phyloP scores from a whole-genome alignment of 64 coral and sea anemone species.

The Anthopleura sola region DNA sequence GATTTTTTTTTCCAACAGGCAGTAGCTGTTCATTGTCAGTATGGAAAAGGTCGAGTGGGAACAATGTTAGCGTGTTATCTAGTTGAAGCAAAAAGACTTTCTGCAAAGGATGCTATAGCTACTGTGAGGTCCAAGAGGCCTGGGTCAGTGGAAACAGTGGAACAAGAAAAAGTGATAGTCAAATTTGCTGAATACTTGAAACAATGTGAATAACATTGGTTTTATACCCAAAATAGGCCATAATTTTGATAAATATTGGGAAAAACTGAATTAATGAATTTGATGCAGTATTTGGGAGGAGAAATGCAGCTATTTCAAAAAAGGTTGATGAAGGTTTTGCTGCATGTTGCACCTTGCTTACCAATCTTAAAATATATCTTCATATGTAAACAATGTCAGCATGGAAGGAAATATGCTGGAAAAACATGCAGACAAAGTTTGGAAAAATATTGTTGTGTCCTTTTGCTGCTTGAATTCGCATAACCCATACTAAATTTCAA shows the following conservation, averaged over 20 bases:
- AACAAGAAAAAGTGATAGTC: slow-evolving; percentile 61
- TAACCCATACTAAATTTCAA: too few species aligned
- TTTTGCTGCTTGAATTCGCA: too few species aligned
- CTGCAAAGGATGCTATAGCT: slow-evolving; percentile 32
- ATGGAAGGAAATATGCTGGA: too few species aligned
- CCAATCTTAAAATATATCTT: too few species aligned
- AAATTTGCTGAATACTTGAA: slow-evolving; percentile 17
- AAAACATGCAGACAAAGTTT: too few species aligned
- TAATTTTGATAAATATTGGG: not conserved
- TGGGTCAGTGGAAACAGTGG: slow-evolving; percentile 57
- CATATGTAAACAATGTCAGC: too few species aligned
- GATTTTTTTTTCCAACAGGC: slow-evolving; percentile 30
- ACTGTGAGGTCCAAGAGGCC: slow-evolving; percentile 53
- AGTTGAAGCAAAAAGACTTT: slow-evolving; percentile 33
- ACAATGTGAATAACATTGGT: not conserved
- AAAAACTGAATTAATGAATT: not conserved
- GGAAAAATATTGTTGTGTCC: too few species aligned
- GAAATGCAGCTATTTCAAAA: too few species aligned
- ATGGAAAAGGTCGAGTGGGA: slow-evolving; percentile 57
- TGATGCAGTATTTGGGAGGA: not conserved
- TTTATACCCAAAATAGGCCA: not conserved
- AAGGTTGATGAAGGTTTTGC: too few species aligned
- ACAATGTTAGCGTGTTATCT: slow-evolving; percentile 80
- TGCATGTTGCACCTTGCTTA: too few species aligned
- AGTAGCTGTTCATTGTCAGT: slow-evolving; percentile 67